phyloP scores from a whole-genome alignment of 2,797 vertebrate species.

The Chiloscyllium punctatum region DNA sequence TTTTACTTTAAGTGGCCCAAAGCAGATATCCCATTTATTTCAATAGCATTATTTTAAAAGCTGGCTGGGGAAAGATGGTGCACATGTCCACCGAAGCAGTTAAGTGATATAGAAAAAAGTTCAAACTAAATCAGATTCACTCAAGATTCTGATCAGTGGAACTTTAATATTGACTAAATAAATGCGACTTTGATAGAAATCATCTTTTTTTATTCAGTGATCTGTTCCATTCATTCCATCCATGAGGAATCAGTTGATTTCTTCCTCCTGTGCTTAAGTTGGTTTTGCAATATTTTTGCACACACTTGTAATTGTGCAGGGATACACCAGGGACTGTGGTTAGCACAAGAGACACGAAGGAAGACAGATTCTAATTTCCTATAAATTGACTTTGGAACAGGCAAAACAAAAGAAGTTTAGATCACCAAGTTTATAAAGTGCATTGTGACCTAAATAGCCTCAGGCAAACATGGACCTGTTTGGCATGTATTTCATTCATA shows the following conservation, averaged over 20 bases:
- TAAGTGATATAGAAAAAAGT: neutral
- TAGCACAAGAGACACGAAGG: neutral
- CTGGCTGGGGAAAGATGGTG: neutral
- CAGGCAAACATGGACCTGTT: neutral
- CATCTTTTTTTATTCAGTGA: constrained; percentile 3
- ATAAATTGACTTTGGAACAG: neutral
- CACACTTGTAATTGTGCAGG: neutral
- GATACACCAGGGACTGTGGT: neutral
- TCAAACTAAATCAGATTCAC: neutral
- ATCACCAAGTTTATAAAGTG: neutral
- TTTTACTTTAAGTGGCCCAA: neutral
- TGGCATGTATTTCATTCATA: neutral
- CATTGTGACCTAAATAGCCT: neutral
- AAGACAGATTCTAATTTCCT: neutral
- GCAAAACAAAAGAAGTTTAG: neutral
- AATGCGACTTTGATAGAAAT: neutral
- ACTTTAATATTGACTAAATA: neutral
- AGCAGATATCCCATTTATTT: neutral
- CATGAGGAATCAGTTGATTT: neutral
- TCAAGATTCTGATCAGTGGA: neutral
- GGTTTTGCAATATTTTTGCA: neutral
- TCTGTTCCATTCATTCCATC: neutral
- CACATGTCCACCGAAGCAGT: neutral
- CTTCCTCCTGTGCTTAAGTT: neutral
- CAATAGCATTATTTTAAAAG: neutral